Evolutionary conservation across 2,888 invertebrate species (phyloP), one percentile per base, ranked within the genome.

Genomic region (Scotopteryx bipunctaria): DNA sequence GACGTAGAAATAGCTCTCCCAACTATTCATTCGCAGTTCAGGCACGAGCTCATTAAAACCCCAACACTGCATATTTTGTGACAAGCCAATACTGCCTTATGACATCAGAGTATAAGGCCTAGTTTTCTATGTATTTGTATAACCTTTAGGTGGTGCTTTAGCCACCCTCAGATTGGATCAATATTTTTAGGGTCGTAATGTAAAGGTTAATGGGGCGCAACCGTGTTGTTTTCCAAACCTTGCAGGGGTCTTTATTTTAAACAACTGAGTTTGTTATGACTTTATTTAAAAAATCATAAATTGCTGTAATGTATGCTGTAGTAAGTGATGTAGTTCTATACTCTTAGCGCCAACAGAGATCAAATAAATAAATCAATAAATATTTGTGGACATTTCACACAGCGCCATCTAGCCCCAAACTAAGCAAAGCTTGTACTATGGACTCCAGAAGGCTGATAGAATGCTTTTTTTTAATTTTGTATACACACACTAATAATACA

Each of bases 41-140:
- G 72, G 69, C 76, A 73, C 73, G 71, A 61, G 67, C 65, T 68
- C 70, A 62, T 76, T 76, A 63, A 66, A 70, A 70, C 64, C 64
- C 61, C 56, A 60, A 53, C 54, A 56, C 27, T 40, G 21, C 11
- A 6, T 15, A 4, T 9, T 37, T 37, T 2, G 17, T 8, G 8
- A 29, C 21, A 21, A 16, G 14, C 29, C 4, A 48, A 29, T 44
- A 48, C 31, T 15, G 19, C 11, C 38, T 44, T 17, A 35, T 31
- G 1, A 9, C 9, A 4, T 5, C 9, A 2, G 2, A 14, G n/a
- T 1, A 16, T 47, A 38, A 13, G 23, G 25, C 11, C 6, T 25
- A 33, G 37, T 42, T 37, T 52, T 31, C 15, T 11, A 5, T 1
- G 6, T 17, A 13, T 5, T 37, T 8, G 14, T 3, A n/a, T 31